These are phyloP conservation scores for Nannospalax galili DNA, from an alignment of 2,113 vertebrate species.

Conservation along the genomic window DNA sequence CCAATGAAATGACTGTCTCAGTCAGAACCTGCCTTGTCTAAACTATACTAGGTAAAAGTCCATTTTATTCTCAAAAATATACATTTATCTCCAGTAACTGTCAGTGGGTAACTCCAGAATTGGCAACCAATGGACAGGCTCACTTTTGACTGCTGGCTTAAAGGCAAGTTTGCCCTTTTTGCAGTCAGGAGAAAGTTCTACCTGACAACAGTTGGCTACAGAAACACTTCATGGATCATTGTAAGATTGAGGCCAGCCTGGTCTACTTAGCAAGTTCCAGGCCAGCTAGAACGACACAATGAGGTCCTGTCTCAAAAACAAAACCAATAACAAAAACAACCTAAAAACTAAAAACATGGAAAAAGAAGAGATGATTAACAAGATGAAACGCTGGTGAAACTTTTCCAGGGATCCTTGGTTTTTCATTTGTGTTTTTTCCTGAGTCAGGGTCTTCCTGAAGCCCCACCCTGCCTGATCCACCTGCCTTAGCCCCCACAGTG, in stretches of 20 bases:
- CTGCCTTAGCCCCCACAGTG: too few relatives aligned
- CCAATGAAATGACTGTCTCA: too few relatives aligned
- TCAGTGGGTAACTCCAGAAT: neutral
- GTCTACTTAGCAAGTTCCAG: too few relatives aligned
- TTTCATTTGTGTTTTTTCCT: too few relatives aligned
- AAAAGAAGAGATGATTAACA: conserved; percentile 24
- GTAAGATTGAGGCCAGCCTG: too few relatives aligned
- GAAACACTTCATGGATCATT: too few relatives aligned
- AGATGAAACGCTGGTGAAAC: neutral
- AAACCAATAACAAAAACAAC: neutral
- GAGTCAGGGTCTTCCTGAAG: too few relatives aligned
- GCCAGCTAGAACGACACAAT: too few relatives aligned
- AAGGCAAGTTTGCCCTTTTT: neutral
- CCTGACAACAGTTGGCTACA: neutral
- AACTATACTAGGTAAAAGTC: neutral
- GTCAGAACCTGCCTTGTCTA: neutral
- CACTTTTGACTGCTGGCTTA: conserved; percentile 17
- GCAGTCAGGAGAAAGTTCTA: neutral
- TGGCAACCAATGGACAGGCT: neutral
- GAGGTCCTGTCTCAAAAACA: too few relatives aligned
- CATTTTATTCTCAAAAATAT: conserved; percentile 40
- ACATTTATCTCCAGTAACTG: neutral
- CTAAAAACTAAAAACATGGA: conserved; percentile 36
- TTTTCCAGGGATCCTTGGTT: neutral
- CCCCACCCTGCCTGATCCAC: too few relatives aligned